Conservation (phyloP, 2,888 invertebrate species). For the Temnothorax rugatulus region DNA sequence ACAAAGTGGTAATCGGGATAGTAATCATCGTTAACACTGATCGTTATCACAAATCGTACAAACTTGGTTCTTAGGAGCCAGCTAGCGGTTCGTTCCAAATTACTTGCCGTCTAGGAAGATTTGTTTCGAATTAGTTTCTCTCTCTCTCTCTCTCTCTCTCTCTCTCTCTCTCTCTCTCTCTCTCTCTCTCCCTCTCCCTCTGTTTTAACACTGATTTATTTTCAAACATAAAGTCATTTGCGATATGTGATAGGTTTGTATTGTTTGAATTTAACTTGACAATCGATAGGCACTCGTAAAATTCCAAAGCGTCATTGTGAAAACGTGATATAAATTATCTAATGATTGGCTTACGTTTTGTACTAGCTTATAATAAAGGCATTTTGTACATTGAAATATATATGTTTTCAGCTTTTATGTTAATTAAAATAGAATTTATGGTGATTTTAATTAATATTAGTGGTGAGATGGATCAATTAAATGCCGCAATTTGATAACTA, state of each 20-base stretch:
- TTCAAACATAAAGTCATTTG: constrained; percentile 18
- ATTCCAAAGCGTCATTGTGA: background rate
- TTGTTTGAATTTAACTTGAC: constrained; percentile 17
- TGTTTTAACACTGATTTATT: constrained; percentile 60
- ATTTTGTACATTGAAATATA: constrained; percentile 15
- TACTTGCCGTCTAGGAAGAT: constrained; percentile 65
- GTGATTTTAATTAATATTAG: constrained; percentile 41
- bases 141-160: background rate
- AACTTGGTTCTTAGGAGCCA: constrained; percentile 48
- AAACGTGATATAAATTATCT: constrained; percentile 26
- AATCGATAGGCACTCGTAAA: background rate
- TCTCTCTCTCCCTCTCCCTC: background rate
- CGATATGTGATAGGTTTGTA: background rate
- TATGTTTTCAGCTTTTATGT: constrained; percentile 31
- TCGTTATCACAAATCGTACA: constrained; percentile 32
- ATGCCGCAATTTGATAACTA: constrained; percentile 21
- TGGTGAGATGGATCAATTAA: constrained; percentile 24
- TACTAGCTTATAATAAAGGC: background rate
- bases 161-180: background rate
- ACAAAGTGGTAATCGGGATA: constrained; percentile 34
- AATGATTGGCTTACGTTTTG: background rate
- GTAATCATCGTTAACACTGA: constrained; percentile 43
- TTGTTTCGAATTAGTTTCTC: constrained; percentile 73
- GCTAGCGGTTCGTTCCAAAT: constrained; percentile 60
- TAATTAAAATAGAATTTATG: constrained; percentile 44